Evolutionary conservation across 92 coral and sea anemone species (phyloP).

Genomic region (Metridium senile): DNA sequence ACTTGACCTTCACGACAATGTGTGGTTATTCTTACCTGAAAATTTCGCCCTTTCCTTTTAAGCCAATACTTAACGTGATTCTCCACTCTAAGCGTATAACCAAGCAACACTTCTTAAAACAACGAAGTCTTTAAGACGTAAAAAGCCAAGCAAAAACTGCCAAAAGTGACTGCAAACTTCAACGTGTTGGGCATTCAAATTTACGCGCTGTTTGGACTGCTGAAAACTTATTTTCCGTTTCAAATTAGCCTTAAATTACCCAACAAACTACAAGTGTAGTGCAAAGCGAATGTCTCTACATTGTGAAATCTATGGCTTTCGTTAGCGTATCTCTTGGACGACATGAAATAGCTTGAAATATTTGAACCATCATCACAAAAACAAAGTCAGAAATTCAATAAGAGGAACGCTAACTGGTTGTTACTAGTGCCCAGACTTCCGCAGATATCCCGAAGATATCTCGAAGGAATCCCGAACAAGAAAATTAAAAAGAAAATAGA

Average conservation of each 20-base stretch:
- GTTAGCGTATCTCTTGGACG: slow-evolving; percentile 18
- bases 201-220: slow-evolving; percentile 61
- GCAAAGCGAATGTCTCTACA: no score
- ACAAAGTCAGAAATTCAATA: slow-evolving; percentile 27
- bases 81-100: neutral
- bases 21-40: neutral
- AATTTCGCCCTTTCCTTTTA: neutral
- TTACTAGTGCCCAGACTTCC: slow-evolving; percentile 23
- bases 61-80: neutral
- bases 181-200: slow-evolving; percentile 41
- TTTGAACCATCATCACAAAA: slow-evolving; percentile 17
- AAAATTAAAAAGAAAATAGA: neutral
- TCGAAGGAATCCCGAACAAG: slow-evolving; percentile 29
- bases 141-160: neutral
- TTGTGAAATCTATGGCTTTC: neutral
- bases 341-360: slow-evolving; percentile 19
- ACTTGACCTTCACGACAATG: no score
- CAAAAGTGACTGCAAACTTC: slow-evolving; percentile 21
- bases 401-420: slow-evolving; percentile 34
- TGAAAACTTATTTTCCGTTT: neutral
- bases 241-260: neutral
- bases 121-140: neutral
- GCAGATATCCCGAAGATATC: neutral
- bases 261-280: no score
- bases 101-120: neutral